These are phyloP conservation scores for Mythimna loreyi DNA, from an alignment of 2,888 invertebrate genomes.

Conservation along the genomic window DNA sequence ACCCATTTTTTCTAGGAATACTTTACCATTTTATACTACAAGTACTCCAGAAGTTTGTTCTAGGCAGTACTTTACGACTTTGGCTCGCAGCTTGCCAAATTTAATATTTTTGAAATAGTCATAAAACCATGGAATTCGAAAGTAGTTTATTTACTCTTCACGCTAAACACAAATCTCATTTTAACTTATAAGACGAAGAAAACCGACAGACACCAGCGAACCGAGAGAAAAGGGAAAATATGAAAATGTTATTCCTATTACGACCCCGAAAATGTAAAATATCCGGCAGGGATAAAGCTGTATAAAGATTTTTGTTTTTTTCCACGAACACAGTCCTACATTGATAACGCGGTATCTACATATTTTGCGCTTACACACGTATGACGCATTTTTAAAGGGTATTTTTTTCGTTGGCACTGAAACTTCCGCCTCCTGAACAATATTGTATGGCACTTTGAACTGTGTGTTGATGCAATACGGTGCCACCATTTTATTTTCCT, in stretches of 20 bases:
- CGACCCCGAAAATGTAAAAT: slow-evolving; percentile 66
- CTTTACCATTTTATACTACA: too few relatives aligned
- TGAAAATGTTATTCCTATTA: slow-evolving; percentile 66
- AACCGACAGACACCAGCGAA: slow-evolving; percentile 38
- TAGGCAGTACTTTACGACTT: too few relatives aligned
- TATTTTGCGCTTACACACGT: slow-evolving; percentile 54
- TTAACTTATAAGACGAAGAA: slow-evolving; percentile 36
- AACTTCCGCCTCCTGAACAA: slow-evolving; percentile 22
- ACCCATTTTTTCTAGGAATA: too few relatives aligned
- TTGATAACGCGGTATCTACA: slow-evolving; percentile 64
- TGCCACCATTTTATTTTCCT: neutral
- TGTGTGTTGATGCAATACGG: slow-evolving; percentile 27
- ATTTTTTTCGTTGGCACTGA: slow-evolving; percentile 21
- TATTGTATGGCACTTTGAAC: slow-evolving; percentile 40
- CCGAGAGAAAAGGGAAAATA: slow-evolving; percentile 54
- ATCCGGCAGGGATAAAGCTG: slow-evolving; percentile 60
- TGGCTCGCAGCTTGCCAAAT: too few relatives aligned
- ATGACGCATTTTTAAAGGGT: slow-evolving; percentile 41
- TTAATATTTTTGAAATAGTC: neutral
- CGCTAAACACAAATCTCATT: slow-evolving; percentile 36
- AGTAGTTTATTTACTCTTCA: slow-evolving; percentile 30
- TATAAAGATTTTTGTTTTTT: slow-evolving; percentile 61
- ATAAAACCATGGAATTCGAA: neutral
- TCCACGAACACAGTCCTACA: slow-evolving; percentile 56
- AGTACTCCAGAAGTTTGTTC: too few relatives aligned